Base-by-base conservation (phyloP, 2,888 invertebrate species). In the Frankliniella intonsa region DNA sequence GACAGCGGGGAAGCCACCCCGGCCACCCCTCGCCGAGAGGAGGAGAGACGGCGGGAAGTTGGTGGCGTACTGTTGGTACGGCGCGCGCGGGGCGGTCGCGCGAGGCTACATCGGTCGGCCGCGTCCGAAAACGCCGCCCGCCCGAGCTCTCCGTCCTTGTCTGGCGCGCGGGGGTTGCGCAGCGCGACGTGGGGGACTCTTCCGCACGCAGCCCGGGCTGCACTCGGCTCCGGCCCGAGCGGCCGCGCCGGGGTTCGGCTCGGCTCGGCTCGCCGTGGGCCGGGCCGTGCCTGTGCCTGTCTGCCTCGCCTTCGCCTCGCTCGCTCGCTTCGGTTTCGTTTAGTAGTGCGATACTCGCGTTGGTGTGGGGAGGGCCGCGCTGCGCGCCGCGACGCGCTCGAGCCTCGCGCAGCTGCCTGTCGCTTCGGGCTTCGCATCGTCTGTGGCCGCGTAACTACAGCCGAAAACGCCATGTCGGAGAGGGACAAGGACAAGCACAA, bases 381-480 rank as follows among this genome's bases (percentile, higher is more conserved):
- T 12, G 69, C 25, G 69, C n/a, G 69, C 5, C 25, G 69, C 22
- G 10, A 22, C 22, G 69, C 22, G 69, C 69, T 19, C 62, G 17
- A 7, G 19, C 25, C 12, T 22, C 69, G 69, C 25, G 22, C 69
- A 12, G 25, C 69, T 22, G 22, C 69, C n/a, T 22, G 69, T 69
- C 12, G 69, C 22, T 12, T 25, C n/a, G 69, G 12, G 69, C 69
- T 25, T 12, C 69, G 69, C 69, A 12, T 76, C 69, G 69, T 76
- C 69, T 76, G 69, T 76, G 69, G 69, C 69, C 12, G 69, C 69
- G 69, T 76, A 76, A 76, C 69, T 25, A 76, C 22, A 76, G 69
- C 69, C 69, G 69, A 76, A 9, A 55, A 5, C 69, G 69, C 22
- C 69, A 76, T 76, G 69, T 76, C 69, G 69, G 69, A 76, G 25